These are phyloP conservation scores for Dendronephthya gigantea DNA, from an alignment of 64 coral and sea anemone genomes.

Conservation along the genomic window DNA sequence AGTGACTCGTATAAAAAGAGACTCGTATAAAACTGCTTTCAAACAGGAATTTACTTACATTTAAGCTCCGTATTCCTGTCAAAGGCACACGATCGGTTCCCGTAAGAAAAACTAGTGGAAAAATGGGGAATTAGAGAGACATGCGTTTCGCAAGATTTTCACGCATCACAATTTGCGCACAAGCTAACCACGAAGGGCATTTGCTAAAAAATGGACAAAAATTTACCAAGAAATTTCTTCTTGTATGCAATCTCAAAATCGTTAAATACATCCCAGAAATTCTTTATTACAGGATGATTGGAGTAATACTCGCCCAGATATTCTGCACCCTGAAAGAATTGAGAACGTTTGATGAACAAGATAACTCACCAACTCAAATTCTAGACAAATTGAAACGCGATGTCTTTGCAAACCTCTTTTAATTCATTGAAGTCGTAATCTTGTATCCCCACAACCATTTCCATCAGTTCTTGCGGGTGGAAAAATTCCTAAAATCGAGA, in stretches of 20 bases:
- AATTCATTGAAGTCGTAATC: slow-evolving; percentile 91
- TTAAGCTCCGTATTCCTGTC: slow-evolving; percentile 76
- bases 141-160: no score
- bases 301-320: slow-evolving; percentile 83
- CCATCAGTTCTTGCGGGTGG: slow-evolving; percentile 94
- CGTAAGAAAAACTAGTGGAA: slow-evolving; percentile 45
- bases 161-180: no score
- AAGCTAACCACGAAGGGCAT: no score
- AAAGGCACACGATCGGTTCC: slow-evolving; percentile 92
- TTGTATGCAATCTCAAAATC: slow-evolving; percentile 64
- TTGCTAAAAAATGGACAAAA: not conserved
- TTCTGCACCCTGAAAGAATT: slow-evolving; percentile 55
- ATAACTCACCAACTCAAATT: no score
- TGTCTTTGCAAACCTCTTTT: slow-evolving; percentile 52
- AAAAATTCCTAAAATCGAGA: slow-evolving; percentile 58
- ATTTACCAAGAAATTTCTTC: slow-evolving; percentile 90
- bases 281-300: slow-evolving; percentile 56
- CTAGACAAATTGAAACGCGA: no score
- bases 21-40: no score
- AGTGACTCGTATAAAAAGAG: no score
- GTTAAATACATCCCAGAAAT: slow-evolving; percentile 91
- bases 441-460: slow-evolving; percentile 95
- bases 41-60: slow-evolving; percentile 42
- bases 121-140: not conserved
- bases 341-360: not conserved